These are phyloP conservation scores for Trichonephila clavata DNA, from an alignment of 1,140 invertebrate genomes.

Conservation along the genomic window DNA sequence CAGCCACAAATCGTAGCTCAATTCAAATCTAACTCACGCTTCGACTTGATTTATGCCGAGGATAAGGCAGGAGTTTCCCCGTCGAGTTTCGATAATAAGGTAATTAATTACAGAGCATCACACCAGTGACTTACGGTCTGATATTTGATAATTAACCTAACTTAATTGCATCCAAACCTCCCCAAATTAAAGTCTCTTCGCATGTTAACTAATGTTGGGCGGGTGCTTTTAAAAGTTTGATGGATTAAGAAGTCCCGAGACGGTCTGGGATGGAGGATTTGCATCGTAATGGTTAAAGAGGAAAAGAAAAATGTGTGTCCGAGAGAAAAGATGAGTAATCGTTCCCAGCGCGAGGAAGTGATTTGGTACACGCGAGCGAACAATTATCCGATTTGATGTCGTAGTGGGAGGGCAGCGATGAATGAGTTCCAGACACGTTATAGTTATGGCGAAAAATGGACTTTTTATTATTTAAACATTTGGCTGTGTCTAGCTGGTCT, in stretches of 20 bases:
- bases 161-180: background rate
- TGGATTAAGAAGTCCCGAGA: background rate
- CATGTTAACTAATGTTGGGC: constrained; percentile 8
- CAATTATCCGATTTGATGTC: background rate
- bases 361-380: background rate
- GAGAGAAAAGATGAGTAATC: constrained; percentile 1
- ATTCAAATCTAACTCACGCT: background rate
- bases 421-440: background rate
- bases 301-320: background rate
- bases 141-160: constrained; percentile 6
- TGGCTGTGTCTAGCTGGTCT: too few species aligned
- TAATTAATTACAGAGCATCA: constrained; percentile 9
- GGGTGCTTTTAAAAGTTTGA: background rate
- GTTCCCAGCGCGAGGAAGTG: background rate
- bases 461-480: too few species aligned
- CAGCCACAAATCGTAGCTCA: background rate
- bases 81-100: background rate
- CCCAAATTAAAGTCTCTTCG: background rate
- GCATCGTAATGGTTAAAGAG: background rate
- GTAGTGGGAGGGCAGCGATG: background rate
- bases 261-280: background rate
- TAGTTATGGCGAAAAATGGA: too few species aligned
- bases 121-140: background rate
- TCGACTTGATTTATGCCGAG: background rate
- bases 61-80: background rate